These are phyloP conservation scores for Pelecanoides urinatrix DNA, from an alignment of 2,113 vertebrate genomes.

Conservation along the genomic window DNA sequence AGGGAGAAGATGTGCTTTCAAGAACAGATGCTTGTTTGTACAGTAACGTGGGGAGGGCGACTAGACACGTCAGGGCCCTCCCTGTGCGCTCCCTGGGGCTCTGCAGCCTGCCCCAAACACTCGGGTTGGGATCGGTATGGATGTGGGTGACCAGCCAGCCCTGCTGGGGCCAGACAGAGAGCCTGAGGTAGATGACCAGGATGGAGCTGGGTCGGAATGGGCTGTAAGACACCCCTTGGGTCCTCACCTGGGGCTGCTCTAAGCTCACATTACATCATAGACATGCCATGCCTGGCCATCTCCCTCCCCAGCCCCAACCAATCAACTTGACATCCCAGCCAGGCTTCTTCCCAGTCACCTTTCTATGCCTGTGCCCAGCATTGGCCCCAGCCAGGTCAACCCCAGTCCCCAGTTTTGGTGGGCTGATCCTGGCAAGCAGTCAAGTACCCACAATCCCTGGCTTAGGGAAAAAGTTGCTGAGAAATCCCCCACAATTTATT, in stretches of 20 bases:
- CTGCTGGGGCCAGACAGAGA: neutral
- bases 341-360: neutral
- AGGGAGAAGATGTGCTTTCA: neutral
- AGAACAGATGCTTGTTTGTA: neutral
- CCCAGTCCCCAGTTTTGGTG: neutral
- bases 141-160: neutral
- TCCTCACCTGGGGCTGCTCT: neutral
- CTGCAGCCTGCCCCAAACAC: neutral
- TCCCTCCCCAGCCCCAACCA: neutral
- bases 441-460: neutral
- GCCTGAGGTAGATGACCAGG: neutral
- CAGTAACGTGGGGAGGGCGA: neutral
- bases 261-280: neutral
- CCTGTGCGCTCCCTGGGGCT: neutral
- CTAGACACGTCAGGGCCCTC: neutral
- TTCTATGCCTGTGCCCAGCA: neutral
- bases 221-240: rapidly evolving
- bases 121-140: rapidly evolving
- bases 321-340: neutral
- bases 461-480: neutral
- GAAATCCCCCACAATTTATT: neutral
- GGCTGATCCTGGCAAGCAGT: neutral
- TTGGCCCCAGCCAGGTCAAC: neutral
- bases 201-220: neutral
- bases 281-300: rapidly evolving